Percentiles rank a stretch among this genome's conserved stretches.
phyloP scores from a whole-genome alignment of 2,888 invertebrate species.

The Megaustenia siamemsis region DNA sequence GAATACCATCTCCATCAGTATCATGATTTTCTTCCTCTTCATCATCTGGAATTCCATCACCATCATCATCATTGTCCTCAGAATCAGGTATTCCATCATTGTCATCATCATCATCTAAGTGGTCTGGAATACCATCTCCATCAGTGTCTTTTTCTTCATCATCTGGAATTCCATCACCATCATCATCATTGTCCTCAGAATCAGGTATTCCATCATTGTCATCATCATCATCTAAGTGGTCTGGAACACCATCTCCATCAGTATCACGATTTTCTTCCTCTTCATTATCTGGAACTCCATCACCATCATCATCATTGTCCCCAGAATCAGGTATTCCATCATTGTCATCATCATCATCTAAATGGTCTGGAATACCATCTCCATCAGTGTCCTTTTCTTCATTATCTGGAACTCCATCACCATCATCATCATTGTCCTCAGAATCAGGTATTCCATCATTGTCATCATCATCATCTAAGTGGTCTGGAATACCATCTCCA shows the following conservation, averaged over 20 bases:
- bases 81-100: conserved; percentile 64
- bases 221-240: conserved; percentile 66
- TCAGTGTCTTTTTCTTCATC: conserved; percentile 63
- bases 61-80: conserved; percentile 67
- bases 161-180: conserved; percentile 78
- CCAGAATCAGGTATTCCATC: conserved; percentile 75
- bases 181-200: conserved; percentile 67
- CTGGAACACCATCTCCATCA: conserved; percentile 72
- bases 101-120: conserved; percentile 67
- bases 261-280: conserved; percentile 69
- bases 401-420: conserved; percentile 66
- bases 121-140: conserved; percentile 59
- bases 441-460: conserved; percentile 70
- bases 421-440: conserved; percentile 70
- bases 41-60: conserved; percentile 71
- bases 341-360: conserved; percentile 72
- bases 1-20: conserved; percentile 71
- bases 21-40: conserved; percentile 66
- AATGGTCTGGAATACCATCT: conserved; percentile 68
- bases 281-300: conserved; percentile 71
- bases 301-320: conserved; percentile 69
- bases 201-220: conserved; percentile 73
- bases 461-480: conserved; percentile 64
- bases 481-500: conserved; percentile 68
- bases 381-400: conserved; percentile 63